These are phyloP conservation scores for Bothrops alternatus DNA, from an alignment of 2,797 vertebrate species.

Conservation along the genomic window DNA sequence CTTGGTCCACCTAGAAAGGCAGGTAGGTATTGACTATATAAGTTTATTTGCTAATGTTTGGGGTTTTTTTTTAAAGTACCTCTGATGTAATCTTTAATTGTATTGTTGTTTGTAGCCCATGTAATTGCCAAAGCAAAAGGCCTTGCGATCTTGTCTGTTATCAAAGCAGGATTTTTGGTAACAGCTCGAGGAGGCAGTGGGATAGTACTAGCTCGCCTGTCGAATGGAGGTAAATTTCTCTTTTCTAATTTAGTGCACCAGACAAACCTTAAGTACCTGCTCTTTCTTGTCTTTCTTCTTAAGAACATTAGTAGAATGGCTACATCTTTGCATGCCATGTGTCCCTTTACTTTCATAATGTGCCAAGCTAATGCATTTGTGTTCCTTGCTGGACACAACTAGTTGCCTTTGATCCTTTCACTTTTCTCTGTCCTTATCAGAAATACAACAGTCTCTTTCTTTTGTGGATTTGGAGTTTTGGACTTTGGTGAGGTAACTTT, in stretches of 20 bases:
- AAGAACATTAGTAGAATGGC: neutral
- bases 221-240: conserved; percentile 83
- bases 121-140: conserved; percentile 94
- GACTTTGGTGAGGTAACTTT: neutral
- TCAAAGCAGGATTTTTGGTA: conserved; percentile 95
- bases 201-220: conserved; percentile 85
- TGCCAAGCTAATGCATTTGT: neutral
- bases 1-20: neutral
- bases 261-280: too few relatives aligned
- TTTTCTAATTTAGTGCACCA: neutral
- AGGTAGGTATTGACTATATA: neutral
- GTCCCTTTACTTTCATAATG: neutral
- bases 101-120: conserved; percentile 75
- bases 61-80: neutral
- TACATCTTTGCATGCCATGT: neutral
- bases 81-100: neutral
- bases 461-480: neutral
- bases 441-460: neutral
- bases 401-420: neutral
- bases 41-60: neutral
- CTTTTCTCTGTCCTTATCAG: neutral
- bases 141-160: conserved; percentile 89
- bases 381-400: neutral
- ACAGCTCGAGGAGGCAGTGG: conserved; percentile 93
- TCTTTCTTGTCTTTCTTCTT: neutral